These are phyloP conservation scores for Columbina picui DNA, from an alignment of 2,113 vertebrate species.

Conservation along the genomic window DNA sequence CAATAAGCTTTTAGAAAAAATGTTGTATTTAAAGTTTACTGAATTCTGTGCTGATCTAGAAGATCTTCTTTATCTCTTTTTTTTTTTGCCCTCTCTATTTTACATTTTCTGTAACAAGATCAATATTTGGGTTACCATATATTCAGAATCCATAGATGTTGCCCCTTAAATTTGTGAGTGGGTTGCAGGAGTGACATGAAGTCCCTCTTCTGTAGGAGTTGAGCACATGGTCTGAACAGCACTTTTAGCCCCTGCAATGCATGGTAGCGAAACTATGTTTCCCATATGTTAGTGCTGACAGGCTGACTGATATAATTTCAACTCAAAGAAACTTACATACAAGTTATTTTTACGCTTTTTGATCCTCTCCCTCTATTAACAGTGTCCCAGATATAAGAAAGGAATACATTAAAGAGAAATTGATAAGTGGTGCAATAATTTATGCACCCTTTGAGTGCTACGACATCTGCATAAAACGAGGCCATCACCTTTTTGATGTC, in stretches of 20 bases:
- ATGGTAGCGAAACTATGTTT: constrained; percentile 65
- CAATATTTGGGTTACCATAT: constrained; percentile 50
- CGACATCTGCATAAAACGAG: constrained; percentile 62
- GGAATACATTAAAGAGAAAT: constrained; percentile 67
- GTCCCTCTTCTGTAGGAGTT: constrained; percentile 67
- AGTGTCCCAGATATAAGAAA: constrained; percentile 54
- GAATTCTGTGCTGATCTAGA: background rate
- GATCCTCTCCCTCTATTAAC: constrained; percentile 64
- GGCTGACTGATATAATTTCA: constrained; percentile 71
- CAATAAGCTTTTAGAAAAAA: background rate
- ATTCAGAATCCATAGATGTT: constrained; percentile 53
- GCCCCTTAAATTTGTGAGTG: constrained; percentile 66
- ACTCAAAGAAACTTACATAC: constrained; percentile 66
- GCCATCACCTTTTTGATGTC: constrained; percentile 55
- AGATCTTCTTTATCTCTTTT: background rate
- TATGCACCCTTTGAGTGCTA: constrained; percentile 69
- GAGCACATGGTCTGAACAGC: constrained; percentile 68
- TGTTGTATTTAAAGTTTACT: background rate
- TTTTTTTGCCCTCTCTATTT: background rate
- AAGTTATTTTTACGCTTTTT: constrained; percentile 66
- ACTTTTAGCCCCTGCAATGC: constrained; percentile 67
- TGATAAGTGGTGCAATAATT: constrained; percentile 64
- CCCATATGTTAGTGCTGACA: constrained; percentile 73
- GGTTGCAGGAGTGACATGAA: constrained; percentile 57
- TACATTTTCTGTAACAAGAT: constrained; percentile 18